Base-by-base conservation (phyloP, 1,140 invertebrate species). In the Drosophila ambigua region DNA sequence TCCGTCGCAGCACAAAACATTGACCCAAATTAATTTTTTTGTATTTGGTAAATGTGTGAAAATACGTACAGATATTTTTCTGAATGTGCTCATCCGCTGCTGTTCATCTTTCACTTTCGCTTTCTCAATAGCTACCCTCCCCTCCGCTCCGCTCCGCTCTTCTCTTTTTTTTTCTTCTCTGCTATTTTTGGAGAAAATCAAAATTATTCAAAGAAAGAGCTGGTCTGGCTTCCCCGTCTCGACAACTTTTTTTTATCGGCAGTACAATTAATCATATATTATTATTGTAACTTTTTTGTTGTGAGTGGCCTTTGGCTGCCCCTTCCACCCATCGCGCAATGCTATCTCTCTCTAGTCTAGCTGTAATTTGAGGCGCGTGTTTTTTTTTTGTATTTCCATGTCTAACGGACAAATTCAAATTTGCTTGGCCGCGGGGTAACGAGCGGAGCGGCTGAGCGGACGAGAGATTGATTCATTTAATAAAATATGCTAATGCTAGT, bases 251-350 rank as follows among this genome's bases (percentile, higher is more conserved):
- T 59, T 13, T 77, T 85, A 77, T 84, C 58, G 69, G 50, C 74
- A 53, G 49, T 60, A 68, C 64, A 85, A 84, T 77, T 77, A 84
- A 85, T 84, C 77, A 80, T 46, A 54, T 15, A 72, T 54, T 64
- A 84, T 80, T 79, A 65, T 75, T 65, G 61, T 63, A 63, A 48
- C 59, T 60, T 63, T 15, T 76, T 53, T 46, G 60, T 54, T 54
- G 55, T 31, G 53, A 45, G 23, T 64, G 53, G 35, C 60, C 44
- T 65, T 58, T 72, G 41, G 43, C 48, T 39, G 11, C 26, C 45
- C 23, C 8, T 26, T 43, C 15, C 9, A 4, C 16, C 5, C 51
- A 31, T n/a, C 53, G 26, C 43, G 7, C 20, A 20, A 26, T 26
- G 11, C 43, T 16, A 9, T 58, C 44, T 55, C 43, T 20, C 55